These are phyloP conservation scores for Drosophila paracracens DNA, from an alignment of 2,888 invertebrate genomes.

Conservation along the genomic window DNA sequence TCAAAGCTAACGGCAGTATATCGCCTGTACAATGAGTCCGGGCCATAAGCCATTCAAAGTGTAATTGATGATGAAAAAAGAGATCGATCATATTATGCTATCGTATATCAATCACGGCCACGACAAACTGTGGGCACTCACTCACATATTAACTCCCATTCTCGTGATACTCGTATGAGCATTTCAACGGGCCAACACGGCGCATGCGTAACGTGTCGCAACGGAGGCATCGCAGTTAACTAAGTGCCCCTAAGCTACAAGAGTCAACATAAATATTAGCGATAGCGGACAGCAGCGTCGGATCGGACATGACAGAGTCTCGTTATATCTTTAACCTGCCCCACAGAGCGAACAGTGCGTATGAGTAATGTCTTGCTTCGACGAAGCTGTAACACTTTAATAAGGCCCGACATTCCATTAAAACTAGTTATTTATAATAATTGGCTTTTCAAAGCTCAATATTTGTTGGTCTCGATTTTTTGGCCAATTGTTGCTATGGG, in stretches of 20 bases:
- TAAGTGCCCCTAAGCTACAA: slow-evolving; percentile 64
- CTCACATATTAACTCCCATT: slow-evolving; percentile 24
- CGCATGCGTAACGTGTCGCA: slow-evolving; percentile 79
- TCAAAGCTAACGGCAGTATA: slow-evolving; percentile 59
- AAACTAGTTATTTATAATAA: slow-evolving; percentile 77
- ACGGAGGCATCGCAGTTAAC: slow-evolving; percentile 57
- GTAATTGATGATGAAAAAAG: slow-evolving; percentile 80
- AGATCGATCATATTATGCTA: slow-evolving; percentile 79
- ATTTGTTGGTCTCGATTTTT: slow-evolving; percentile 47
- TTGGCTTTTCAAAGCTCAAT: slow-evolving; percentile 76
- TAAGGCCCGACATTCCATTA: slow-evolving; percentile 69
- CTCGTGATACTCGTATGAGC: slow-evolving; percentile 12
- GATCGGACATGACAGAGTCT: slow-evolving; percentile 21
- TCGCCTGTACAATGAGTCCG: slow-evolving; percentile 53
- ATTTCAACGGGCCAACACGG: slow-evolving; percentile 48
- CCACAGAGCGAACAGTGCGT: slow-evolving; percentile 73
- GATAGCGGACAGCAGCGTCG: slow-evolving; percentile 34
- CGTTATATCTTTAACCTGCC: slow-evolving; percentile 41
- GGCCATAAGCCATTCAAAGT: slow-evolving; percentile 72
- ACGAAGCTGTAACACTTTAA: slow-evolving; percentile 62
- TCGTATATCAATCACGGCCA: slow-evolving; percentile 78
- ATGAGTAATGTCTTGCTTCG: slow-evolving; percentile 70
- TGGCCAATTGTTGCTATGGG: slow-evolving; percentile 54
- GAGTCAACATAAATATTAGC: slow-evolving; percentile 65
- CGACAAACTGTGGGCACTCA: slow-evolving; percentile 71